phyloP scores from a whole-genome alignment of 2,113 vertebrate genomes.

The Pteruthius melanotis region DNA sequence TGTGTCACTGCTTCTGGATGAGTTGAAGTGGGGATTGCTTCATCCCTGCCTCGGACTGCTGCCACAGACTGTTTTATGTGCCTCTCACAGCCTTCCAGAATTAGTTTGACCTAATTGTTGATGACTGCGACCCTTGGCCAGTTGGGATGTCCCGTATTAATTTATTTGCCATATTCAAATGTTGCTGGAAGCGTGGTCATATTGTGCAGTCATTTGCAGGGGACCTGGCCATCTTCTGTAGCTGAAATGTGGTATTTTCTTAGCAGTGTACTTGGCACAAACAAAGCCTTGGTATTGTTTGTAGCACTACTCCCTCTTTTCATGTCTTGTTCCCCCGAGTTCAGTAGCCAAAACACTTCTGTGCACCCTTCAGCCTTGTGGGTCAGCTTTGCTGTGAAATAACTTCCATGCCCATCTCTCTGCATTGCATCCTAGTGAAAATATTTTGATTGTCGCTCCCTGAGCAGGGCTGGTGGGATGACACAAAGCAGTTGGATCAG shows the following conservation, averaged over 20 bases:
- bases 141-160: background rate
- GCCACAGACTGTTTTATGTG: background rate
- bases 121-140: background rate
- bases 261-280: constrained; percentile 19
- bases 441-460: constrained; percentile 7
- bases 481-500: constrained; percentile 59
- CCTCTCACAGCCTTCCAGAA: background rate
- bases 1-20: background rate
- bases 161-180: background rate
- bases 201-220: background rate
- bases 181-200: background rate
- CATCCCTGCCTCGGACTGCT: background rate
- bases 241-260: background rate
- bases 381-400: background rate
- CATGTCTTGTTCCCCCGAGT: background rate
- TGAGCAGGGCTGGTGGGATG: constrained; percentile 32
- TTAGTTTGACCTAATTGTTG: constrained; percentile 16
- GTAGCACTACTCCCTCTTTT: background rate
- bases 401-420: background rate
- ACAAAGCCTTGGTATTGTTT: constrained; percentile 51
- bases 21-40: background rate
- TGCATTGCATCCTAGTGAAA: background rate
- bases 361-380: background rate
- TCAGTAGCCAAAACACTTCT: constrained; percentile 40
- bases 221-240: background rate